These are phyloP conservation scores for Muschampia staudingeri DNA, from an alignment of 2,888 invertebrate genomes.

Conservation along the genomic window DNA sequence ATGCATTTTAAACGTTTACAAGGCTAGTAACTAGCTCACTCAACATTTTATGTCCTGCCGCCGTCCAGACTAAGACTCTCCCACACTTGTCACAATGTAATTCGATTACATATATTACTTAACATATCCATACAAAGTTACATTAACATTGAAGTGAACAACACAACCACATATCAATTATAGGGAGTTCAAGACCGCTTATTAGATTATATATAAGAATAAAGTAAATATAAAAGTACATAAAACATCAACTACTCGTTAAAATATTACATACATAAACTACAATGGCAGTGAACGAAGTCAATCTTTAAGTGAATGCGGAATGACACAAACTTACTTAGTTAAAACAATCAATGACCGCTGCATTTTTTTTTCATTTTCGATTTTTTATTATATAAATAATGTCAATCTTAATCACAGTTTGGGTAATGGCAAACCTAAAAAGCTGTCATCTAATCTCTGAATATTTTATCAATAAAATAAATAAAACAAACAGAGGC, in stretches of 20 bases:
- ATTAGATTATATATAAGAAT: not conserved
- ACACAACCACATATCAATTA: constrained; percentile 66
- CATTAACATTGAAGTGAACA: constrained; percentile 57
- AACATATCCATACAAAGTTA: constrained; percentile 54
- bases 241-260: not conserved
- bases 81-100: constrained; percentile 33
- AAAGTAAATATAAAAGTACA: not conserved
- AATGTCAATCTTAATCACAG: not conserved
- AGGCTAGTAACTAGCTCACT: constrained; percentile 13
- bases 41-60: constrained; percentile 31
- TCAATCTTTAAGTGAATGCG: constrained; percentile 19
- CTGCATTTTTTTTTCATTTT: not conserved
- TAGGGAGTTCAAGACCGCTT: constrained; percentile 75
- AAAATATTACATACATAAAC: not conserved
- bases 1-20: constrained; percentile 2
- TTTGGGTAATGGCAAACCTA: not conserved
- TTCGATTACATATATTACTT: constrained; percentile 38
- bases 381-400: not conserved
- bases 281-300: constrained; percentile 56
- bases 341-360: not conserved
- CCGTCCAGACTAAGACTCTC: constrained; percentile 33
- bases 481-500: not conserved
- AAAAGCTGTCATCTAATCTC: not conserved
- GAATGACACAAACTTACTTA: not conserved
- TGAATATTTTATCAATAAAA: constrained; percentile 11